Conservation (phyloP, 2,888 invertebrate genomes). For the Clostera curtula region DNA sequence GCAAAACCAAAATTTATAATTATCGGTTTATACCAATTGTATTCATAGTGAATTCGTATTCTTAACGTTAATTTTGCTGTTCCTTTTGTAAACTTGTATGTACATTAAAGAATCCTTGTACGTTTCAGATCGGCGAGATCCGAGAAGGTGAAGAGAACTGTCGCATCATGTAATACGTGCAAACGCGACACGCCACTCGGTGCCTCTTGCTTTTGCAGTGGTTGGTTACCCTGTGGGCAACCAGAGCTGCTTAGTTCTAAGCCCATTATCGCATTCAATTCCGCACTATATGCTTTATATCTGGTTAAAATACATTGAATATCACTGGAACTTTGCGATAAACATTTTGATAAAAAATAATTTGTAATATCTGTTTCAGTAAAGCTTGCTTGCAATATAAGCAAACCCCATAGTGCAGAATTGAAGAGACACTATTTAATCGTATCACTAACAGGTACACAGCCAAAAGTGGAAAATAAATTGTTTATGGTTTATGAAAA, state of each 20-base stretch:
- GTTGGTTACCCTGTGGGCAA: slow-evolving; percentile 33
- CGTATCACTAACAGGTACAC: slow-evolving; percentile 17
- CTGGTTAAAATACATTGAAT: too few relatives aligned
- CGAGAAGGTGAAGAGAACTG: slow-evolving; percentile 65
- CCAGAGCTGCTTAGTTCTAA: slow-evolving; percentile 12
- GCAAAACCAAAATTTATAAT: not conserved
- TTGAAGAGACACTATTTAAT: slow-evolving; percentile 10
- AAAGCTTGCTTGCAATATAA: too few relatives aligned
- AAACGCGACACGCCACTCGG: slow-evolving; percentile 20
- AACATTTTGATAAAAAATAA: too few relatives aligned
- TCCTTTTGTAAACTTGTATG: too few relatives aligned
- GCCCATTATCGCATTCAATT: slow-evolving; percentile 13
- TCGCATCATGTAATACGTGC: slow-evolving; percentile 53
- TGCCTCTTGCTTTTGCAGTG: slow-evolving; percentile 32
- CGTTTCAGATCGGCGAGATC: slow-evolving; percentile 49
- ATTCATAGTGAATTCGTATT: too few relatives aligned
- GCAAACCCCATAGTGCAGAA: slow-evolving; percentile 12
- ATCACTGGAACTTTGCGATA: too few relatives aligned
- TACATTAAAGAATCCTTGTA: too few relatives aligned
- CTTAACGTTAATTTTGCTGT: too few relatives aligned
- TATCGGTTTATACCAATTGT: not conserved
- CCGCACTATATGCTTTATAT: slow-evolving; percentile 3
- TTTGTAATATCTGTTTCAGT: too few relatives aligned
- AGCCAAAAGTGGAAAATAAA: slow-evolving; percentile 7
- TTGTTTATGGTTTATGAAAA: slow-evolving; percentile 2